Evolutionary conservation across 2,113 vertebrate species (phyloP), one percentile per base, ranked within the genome.

Genomic region (Heptranchias perlo): DNA sequence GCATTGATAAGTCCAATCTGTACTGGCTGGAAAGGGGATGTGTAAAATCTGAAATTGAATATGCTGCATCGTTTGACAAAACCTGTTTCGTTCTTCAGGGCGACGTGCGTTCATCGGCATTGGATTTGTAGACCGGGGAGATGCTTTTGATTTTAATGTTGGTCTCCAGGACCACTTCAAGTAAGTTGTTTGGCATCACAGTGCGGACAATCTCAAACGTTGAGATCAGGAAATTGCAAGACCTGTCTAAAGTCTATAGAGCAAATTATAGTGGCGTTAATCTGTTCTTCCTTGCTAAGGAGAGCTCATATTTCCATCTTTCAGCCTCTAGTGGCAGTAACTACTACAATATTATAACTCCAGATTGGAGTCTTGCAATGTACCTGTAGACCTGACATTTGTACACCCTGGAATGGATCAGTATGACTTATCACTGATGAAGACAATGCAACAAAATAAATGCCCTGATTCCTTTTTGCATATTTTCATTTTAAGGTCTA

Each of bases 121-220:
- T 0, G 99, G 99, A 58, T 99, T 99, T 86, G 98, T 97, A 0
- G 99, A 99, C 97, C 98, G 99, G 44, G 99, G 99, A 0, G 99
- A 99, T 31, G 99, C 99, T 16, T 99, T 99, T 96, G 99, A 99
- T 97, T 99, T 99, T 97, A 99, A 99, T 0, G 99, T 99, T 6
- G 98, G 99, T 8, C 97, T 99, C 69, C 99, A 99, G 97, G 99
- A 99, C 97, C 99, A 99, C 97, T 99, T 99, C 96, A 99, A 99
- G 99, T 99, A 97, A 98, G 99, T 98, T 62, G 25, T 28, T 31
- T 69, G 47, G 1, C 47, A 52, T 95, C 28, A 18, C 8, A 52
- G 44, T 67, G 25, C 62, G 13, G 21, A 39, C 21, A 52, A n/a
- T n/a, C n/a, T 91, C 11, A 58, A 91, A 91, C 21, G 4, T 94